A percentile compares a stretch with the other conserved stretches of the same genome.
These are phyloP conservation scores for Oreochromis mossambicus DNA, from an alignment of 2,797 vertebrate genomes.

Conservation along the genomic window DNA sequence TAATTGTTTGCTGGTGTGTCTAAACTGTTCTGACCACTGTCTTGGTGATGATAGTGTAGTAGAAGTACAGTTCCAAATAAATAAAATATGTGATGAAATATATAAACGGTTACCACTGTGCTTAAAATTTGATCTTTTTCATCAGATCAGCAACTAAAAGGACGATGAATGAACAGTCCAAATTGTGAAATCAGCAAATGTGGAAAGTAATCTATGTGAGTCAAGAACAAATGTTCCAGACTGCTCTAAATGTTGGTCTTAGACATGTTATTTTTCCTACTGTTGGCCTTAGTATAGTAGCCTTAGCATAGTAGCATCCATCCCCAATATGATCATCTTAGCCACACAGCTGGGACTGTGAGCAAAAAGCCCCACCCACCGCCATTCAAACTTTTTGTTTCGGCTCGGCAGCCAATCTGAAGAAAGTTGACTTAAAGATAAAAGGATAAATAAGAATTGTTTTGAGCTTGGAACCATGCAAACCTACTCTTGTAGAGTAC, in stretches of 20 bases:
- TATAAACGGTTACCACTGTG: background rate
- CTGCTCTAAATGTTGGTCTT: background rate
- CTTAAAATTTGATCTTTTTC: background rate
- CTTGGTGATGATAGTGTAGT: background rate
- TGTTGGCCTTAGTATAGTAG: background rate
- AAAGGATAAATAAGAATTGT: background rate
- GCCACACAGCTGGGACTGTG: background rate
- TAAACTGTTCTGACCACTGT: background rate
- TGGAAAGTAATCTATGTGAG: background rate
- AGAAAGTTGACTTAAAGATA: background rate
- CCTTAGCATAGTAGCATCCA: background rate
- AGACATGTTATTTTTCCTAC: background rate
- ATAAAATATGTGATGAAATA: background rate
- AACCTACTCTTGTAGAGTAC: accelerated
- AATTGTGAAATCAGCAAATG: background rate
- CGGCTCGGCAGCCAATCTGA: background rate
- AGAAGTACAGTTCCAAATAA: background rate
- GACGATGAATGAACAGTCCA: background rate
- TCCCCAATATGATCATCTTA: background rate
- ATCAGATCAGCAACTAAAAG: background rate
- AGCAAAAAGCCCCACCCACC: background rate
- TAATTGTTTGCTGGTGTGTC: background rate
- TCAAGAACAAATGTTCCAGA: background rate
- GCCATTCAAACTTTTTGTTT: background rate
- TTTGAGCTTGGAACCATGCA: background rate